Base-by-base conservation (phyloP, 1,140 invertebrate genomes). In the Solen grandis region DNA sequence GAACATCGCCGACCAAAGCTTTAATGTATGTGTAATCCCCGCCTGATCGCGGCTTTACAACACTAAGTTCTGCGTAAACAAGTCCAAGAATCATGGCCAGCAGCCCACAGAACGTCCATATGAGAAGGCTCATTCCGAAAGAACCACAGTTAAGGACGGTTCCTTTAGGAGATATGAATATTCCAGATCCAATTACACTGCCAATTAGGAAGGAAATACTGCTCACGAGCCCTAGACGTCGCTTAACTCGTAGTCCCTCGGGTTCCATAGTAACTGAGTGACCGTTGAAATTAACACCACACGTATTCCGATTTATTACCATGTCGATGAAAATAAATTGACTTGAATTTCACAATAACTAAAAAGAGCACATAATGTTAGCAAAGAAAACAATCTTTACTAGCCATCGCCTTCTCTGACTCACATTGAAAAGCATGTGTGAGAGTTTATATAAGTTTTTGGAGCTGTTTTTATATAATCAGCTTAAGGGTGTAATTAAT, bases 21-120 rank as follows among this genome's bases (percentile, higher is more conserved):
- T n/a, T n/a, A n/a, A n/a, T n/a, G n/a, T n/a, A n/a, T n/a, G n/a
- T n/a, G n/a, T n/a, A n/a, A n/a, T n/a, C n/a, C n/a, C n/a, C n/a
- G n/a, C n/a, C n/a, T n/a, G n/a, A n/a, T n/a, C n/a, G n/a, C n/a
- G n/a, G n/a, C 63, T 68, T 10, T 10, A 81, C 38, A 5, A 59
- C 62, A 14, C 81, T 84, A 0, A 86, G 55, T 52, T 86, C 85
- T 16, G 82, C 72, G 46, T 86, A 86, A 19, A 83, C 84, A 31
- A 86, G 57, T 27, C 70, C 55, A 3, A 74, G 8, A 14, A 62
- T 27, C 55, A 74, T 74, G n/a, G 70, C 27, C 22, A 74, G 55
- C 19, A 74, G 16, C 31, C 70, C 70, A 74, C 70, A 74, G 5
- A 46, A 25, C 1, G 29, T 19, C 70, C 70, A 74, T 1, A 74